Evolutionary conservation across 2,797 vertebrate genomes (phyloP).

Genomic region (Sebastes oblongus): DNA sequence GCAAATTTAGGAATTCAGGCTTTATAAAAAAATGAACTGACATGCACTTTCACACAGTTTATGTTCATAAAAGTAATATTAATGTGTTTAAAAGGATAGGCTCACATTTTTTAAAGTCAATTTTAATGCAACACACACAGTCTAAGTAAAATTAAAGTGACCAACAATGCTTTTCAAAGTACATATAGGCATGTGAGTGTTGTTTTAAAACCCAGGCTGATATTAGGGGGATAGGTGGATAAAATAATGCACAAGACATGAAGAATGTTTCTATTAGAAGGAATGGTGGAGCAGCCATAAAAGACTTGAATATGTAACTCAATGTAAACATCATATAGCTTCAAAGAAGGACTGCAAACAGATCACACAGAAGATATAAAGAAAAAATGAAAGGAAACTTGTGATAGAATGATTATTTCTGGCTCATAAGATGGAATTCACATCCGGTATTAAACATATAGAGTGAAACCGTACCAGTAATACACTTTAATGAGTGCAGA

Average conservation of each 20-base stretch:
- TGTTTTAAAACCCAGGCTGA: not conserved
- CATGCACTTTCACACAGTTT: not conserved
- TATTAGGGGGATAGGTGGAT: not conserved
- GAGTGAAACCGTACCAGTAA: slow-evolving; percentile 87
- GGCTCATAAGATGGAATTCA: not conserved
- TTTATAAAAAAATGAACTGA: not conserved
- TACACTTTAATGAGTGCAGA: slow-evolving; percentile 93
- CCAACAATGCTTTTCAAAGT: not conserved
- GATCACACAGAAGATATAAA: not conserved
- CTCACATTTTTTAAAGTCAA: not conserved
- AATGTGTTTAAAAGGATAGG: not conserved
- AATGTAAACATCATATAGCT: not conserved
- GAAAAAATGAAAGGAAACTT: not conserved
- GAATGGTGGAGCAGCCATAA: not conserved
- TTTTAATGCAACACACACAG: not conserved
- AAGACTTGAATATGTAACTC: not conserved
- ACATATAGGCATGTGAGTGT: not conserved
- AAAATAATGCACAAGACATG: not conserved
- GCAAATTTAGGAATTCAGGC: not conserved
- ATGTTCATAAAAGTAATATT: not conserved
- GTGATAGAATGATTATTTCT: not conserved
- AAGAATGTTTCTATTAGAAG: not conserved
- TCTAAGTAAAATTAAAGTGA: not conserved
- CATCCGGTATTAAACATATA: not conserved
- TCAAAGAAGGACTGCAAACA: not conserved